These are phyloP conservation scores for Busseola fusca DNA, from an alignment of 2,888 invertebrate species.

Conservation along the genomic window DNA sequence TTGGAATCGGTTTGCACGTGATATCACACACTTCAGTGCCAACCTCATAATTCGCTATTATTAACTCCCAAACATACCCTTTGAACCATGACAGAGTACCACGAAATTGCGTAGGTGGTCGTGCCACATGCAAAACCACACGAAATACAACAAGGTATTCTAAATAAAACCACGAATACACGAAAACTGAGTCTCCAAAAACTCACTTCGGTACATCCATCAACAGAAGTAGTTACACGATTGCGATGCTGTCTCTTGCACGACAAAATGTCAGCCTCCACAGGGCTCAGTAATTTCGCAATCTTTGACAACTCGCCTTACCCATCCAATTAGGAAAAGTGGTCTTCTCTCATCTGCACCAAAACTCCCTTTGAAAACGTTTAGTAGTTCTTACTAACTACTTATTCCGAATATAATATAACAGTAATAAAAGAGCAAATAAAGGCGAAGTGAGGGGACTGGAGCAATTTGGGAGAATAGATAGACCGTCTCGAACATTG, in stretches of 20 bases:
- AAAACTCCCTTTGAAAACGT: constrained; percentile 16
- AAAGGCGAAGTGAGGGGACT: constrained; percentile 33
- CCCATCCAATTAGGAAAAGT: constrained; percentile 51
- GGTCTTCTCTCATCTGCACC: constrained; percentile 22
- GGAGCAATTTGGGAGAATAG: constrained; percentile 52
- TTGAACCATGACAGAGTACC: not conserved
- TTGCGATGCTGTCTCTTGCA: constrained; percentile 1
- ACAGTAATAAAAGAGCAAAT: constrained; percentile 47
- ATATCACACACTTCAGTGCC: not conserved
- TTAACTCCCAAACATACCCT: not conserved
- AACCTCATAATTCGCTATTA: not conserved
- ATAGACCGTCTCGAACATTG: constrained; percentile 48
- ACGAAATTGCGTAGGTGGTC: not conserved
- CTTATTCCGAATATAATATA: constrained; percentile 47
- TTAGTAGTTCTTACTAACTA: constrained; percentile 27
- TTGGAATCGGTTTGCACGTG: not conserved
- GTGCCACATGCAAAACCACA: not conserved
- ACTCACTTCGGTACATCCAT: constrained; percentile 4
- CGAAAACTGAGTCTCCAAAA: not conserved
- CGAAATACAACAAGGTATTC: not conserved
- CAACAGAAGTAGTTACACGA: constrained; percentile 13
- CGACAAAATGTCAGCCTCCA: constrained; percentile 8
- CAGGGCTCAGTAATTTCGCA: constrained; percentile 3
- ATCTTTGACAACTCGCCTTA: constrained; percentile 42
- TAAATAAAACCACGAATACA: not conserved